Percentiles rank a stretch among this genome's conserved stretches.
phyloP scores from a whole-genome alignment of 1,140 invertebrate genomes.

The Bombus superbus region DNA sequence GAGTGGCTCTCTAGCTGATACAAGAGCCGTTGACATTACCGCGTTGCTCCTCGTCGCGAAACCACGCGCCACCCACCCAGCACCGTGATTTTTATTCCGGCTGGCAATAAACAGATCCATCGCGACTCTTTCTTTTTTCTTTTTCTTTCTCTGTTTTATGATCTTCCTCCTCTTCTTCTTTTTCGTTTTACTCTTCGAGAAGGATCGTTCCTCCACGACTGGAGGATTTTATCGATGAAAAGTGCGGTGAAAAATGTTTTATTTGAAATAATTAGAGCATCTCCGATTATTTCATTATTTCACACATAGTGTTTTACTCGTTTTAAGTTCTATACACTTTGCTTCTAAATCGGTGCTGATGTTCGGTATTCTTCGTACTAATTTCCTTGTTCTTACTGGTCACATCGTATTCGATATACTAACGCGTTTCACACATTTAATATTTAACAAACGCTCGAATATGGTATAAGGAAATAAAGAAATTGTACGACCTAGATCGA shows the following conservation, averaged over 20 bases:
- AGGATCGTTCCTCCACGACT: conserved; percentile 21
- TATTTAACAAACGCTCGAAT: too few relatives aligned
- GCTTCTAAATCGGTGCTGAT: neutral
- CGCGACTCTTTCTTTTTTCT: conserved; percentile 14
- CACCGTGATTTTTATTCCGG: conserved; percentile 49
- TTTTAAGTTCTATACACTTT: neutral
- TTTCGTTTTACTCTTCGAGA: neutral
- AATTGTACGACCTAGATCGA: too few relatives aligned
- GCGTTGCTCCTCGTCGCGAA: conserved; percentile 20
- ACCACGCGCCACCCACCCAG: conserved; percentile 15
- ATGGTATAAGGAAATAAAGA: too few relatives aligned
- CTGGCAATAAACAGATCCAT: conserved; percentile 62
- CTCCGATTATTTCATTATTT: neutral
- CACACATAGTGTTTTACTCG: neutral
- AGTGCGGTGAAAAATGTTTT: neutral
- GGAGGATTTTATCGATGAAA: neutral
- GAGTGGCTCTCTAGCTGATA: conserved; percentile 44
- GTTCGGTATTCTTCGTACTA: too few relatives aligned
- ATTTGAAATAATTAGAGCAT: neutral
- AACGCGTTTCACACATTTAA: too few relatives aligned
- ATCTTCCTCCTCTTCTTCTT: neutral
- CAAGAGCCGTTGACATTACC: conserved; percentile 55
- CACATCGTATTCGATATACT: too few relatives aligned
- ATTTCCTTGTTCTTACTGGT: too few relatives aligned
- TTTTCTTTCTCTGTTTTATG: conserved; percentile 16